Base-by-base conservation (phyloP, 1,140 invertebrate genomes). In the Pararge aegeria region DNA sequence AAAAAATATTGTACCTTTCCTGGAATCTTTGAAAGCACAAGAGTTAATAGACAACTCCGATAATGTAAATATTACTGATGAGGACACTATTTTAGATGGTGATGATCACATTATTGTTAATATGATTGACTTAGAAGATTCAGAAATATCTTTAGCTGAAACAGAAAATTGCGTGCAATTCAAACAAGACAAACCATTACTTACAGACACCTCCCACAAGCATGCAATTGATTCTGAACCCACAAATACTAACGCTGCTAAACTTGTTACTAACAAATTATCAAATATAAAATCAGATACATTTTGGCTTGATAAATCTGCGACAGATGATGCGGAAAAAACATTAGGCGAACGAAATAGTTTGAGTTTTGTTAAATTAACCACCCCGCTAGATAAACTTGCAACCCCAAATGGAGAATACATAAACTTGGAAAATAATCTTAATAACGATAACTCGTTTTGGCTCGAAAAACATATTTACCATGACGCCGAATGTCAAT, bases 401-500 rank as follows among this genome's bases (percentile, higher is more conserved):
- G 9, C 29, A 18, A 49, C 12, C n/a, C 9, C 12, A 20, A 18
- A 34, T 30, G 30, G 66, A 42, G 54, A 55, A 56, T 61, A 52
- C 15, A 37, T 66, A 29, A 70, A 68, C 40, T 40, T 81, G 44
- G 61, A 79, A 40, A 55, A 73, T 68, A 91, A 91, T 82, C 69
- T 92, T 51, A 69, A 72, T 37, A 75, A 83, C 1, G 93, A 94
- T 61, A 69, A 78, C 62, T 84, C 90, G 9, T 93, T 93, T 74
- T 94, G 94, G 93, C 67, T 82, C 0, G 89, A 92, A 12, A 94
- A 93, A 74, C 78, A 84, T 66, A 54, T 87, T 7, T 94, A 94
- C 67, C 90, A 93, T 64, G 91, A 93, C 57, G 93, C 93, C 4
- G 93, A 94, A 79, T 91, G 92, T 62, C 75, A 90, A 76, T 94